Conservation (phyloP, 2,888 invertebrate species). For the Hirudinaria manillensis region DNA sequence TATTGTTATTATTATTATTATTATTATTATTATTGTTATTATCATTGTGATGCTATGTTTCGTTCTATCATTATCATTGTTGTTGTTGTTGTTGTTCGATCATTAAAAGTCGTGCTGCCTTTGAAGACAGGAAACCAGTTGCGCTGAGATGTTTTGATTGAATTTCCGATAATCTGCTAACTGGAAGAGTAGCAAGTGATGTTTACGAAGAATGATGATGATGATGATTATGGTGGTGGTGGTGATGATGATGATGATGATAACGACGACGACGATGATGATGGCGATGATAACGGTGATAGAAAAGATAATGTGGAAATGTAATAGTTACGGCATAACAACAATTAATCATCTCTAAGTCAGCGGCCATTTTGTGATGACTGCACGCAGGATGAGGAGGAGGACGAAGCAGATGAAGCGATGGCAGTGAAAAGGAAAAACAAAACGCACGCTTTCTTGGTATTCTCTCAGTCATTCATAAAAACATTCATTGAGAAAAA, state of each 20-base stretch:
- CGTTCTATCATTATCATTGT: too few relatives aligned
- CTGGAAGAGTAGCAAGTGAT: too few relatives aligned
- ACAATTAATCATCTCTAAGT: too few relatives aligned
- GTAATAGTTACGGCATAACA: not conserved
- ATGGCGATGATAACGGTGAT: conserved; percentile 4
- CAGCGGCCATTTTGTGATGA: too few relatives aligned
- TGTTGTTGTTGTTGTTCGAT: too few relatives aligned
- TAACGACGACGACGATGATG: conserved; percentile 4
- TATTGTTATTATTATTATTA: too few relatives aligned
- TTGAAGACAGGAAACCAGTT: too few relatives aligned
- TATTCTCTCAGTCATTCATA: not conserved
- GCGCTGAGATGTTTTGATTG: too few relatives aligned
- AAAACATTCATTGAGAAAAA: conserved; percentile 13
- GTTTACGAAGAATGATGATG: not conserved
- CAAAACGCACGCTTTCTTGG: conserved; percentile 9
- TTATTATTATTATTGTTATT: too few relatives aligned
- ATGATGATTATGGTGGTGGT: conserved; percentile 8
- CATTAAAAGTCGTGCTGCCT: too few relatives aligned
- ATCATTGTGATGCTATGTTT: too few relatives aligned
- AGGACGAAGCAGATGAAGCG: not conserved
- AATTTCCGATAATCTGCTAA: too few relatives aligned
- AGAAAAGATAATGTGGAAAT: not conserved
- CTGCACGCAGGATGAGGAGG: not conserved
- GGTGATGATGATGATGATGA: conserved; percentile 16
- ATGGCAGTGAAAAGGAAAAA: not conserved